Evolutionary conservation across 2,113 vertebrate genomes (phyloP).

Genomic region (Seriola rivoliana): DNA sequence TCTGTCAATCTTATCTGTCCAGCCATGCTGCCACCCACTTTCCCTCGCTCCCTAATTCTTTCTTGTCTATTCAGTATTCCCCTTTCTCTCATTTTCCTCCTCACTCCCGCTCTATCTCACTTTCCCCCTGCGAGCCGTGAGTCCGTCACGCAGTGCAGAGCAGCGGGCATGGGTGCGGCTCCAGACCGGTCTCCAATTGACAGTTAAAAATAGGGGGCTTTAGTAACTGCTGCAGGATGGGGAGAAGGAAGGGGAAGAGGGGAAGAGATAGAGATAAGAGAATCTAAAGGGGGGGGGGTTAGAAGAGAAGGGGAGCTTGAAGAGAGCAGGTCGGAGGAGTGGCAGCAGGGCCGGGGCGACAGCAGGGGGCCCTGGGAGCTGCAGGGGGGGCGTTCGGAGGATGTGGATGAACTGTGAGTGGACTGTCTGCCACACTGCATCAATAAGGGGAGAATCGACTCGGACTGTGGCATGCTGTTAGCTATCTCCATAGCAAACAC

Average conservation of each 20-base stretch:
- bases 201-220: conserved; percentile 69
- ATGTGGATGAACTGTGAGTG: conserved; percentile 46
- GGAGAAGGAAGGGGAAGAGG: conserved; percentile 29
- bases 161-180: conserved; percentile 62
- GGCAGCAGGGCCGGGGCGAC: conserved; percentile 5
- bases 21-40: conserved; percentile 74
- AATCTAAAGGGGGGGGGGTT: conserved; percentile 22
- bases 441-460: conserved; percentile 52
- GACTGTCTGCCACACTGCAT: conserved; percentile 59
- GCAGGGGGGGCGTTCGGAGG: conserved; percentile 41
- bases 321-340: background rate
- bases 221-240: conserved; percentile 62
- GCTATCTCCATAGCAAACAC: conserved; percentile 43
- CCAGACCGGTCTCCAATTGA: conserved; percentile 48
- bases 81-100: conserved; percentile 51
- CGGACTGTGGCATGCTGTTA: conserved; percentile 64
- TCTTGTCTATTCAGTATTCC: conserved; percentile 64
- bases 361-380: conserved; percentile 60
- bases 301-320: background rate
- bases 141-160: conserved; percentile 73
- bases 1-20: conserved; percentile 74
- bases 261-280: conserved; percentile 38
- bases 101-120: conserved; percentile 55
- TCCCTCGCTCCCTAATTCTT: conserved; percentile 65
- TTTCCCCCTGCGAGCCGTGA: conserved; percentile 49